A percentile compares a stretch with the other conserved stretches of the same genome.
Evolutionary conservation across 2,797 vertebrate species (phyloP).

Genomic region (Gobio occitaniae): DNA sequence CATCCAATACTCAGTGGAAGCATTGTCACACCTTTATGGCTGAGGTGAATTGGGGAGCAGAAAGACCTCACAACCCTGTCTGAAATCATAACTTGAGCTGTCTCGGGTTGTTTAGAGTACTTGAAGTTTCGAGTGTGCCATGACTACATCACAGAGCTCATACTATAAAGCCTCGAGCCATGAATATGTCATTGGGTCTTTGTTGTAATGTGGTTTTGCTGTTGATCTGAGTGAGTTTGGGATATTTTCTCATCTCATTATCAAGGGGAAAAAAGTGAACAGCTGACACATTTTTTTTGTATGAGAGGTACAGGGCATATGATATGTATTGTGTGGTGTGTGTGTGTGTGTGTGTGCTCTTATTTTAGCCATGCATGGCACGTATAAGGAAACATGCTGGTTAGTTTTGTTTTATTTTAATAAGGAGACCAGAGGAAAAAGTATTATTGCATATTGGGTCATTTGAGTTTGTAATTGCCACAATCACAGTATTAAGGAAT

Average conservation of each 20-base stretch:
- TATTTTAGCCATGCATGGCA: slow-evolving; percentile 53
- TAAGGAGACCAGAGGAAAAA: slow-evolving; percentile 17
- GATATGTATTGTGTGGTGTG: slow-evolving; percentile 43
- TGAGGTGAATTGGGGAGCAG: slow-evolving; percentile 2
- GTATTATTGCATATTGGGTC: not conserved
- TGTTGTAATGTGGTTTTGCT: slow-evolving; percentile 43
- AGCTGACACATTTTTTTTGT: slow-evolving; percentile 47
- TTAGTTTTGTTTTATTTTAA: slow-evolving; percentile 12
- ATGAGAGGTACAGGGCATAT: slow-evolving; percentile 34
- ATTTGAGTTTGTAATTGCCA: slow-evolving; percentile 47
- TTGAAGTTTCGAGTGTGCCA: slow-evolving; percentile 59
- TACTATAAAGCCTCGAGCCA: not conserved
- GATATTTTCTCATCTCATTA: slow-evolving; percentile 55
- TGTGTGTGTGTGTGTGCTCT: slow-evolving; percentile 55
- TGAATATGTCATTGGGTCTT: slow-evolving; percentile 46
- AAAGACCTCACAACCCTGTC: slow-evolving; percentile 18
- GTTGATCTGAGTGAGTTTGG: slow-evolving; percentile 41
- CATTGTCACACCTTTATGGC: not conserved
- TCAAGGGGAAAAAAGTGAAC: slow-evolving; percentile 54
- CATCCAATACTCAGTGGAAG: slow-evolving; percentile 13
- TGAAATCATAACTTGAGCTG: slow-evolving; percentile 17
- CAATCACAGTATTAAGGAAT: slow-evolving; percentile 20
- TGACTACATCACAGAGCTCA: slow-evolving; percentile 47
- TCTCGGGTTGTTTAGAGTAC: slow-evolving; percentile 42
- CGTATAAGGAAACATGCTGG: slow-evolving; percentile 15